A percentile compares a stretch with the other conserved stretches of the same genome.
phyloP scores from a whole-genome alignment of 2,888 invertebrate species.

The Coenonympha arcania region DNA sequence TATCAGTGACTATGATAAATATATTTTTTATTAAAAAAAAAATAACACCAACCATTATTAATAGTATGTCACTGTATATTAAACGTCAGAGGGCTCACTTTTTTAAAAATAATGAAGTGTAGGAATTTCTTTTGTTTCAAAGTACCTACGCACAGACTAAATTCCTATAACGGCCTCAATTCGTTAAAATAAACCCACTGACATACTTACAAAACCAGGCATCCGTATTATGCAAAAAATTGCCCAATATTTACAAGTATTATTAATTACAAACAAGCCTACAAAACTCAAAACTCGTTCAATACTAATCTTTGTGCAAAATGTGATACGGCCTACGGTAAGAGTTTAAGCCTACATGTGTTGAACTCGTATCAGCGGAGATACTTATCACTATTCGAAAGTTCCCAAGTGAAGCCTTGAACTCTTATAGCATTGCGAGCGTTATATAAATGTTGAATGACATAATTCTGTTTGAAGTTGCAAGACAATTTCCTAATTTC shows the following conservation, averaged over 20 bases:
- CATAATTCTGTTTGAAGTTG: conserved; percentile 38
- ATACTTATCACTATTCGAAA: conserved; percentile 32
- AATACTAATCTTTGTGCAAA: not conserved
- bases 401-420: conserved; percentile 42
- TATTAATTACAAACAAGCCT: conserved; percentile 3
- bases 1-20: no score
- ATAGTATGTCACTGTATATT: no score
- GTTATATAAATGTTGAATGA: conserved; percentile 32
- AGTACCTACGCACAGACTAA: not conserved
- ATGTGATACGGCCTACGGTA: conserved; percentile 1
- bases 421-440: conserved; percentile 34
- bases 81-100: no score
- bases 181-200: conserved; percentile 36
- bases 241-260: conserved; percentile 25
- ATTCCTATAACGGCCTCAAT: conserved; percentile 19
- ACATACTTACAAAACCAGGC: conserved; percentile 37
- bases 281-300: conserved; percentile 1
- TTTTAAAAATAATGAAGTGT: not conserved
- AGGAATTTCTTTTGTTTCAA: conserved; percentile 5
- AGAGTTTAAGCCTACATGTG: no score
- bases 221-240: conserved; percentile 31
- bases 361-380: not conserved
- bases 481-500: conserved; percentile 29
- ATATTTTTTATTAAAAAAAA: no score
- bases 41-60: no score